Evolutionary conservation across 2,888 invertebrate genomes (phyloP).

Genomic region (Pogonocherus hispidulus): DNA sequence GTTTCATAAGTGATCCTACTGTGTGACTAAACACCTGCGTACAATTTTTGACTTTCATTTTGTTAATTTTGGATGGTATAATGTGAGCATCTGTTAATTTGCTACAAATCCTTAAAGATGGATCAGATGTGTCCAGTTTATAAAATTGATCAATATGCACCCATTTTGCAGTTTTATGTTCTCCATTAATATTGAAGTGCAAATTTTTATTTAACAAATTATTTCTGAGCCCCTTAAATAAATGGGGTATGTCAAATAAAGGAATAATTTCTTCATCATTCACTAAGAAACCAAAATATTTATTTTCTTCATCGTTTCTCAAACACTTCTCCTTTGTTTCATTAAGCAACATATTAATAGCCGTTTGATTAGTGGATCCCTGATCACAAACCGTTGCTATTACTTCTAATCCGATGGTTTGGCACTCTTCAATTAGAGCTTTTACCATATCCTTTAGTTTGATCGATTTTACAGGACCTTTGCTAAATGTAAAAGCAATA

Average conservation of each 20-base stretch:
- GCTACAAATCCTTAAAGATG: neutral
- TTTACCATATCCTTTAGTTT: neutral
- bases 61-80: neutral
- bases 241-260: neutral
- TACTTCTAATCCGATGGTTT: neutral
- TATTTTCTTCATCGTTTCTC: neutral
- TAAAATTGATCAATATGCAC: no score
- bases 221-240: neutral
- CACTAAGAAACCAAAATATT: neutral
- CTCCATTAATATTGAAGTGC: no score
- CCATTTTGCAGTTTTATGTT: no score
- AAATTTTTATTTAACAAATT: neutral
- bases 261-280: neutral
- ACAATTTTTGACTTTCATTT: no score
- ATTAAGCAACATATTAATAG: neutral
- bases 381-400: conserved; percentile 1
- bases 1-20: neutral
- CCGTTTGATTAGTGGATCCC: neutral
- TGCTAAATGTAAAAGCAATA: neutral
- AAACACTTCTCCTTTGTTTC: neutral
- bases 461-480: neutral
- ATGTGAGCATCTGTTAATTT: neutral
- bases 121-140: no score
- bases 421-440: neutral
- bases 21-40: no score